Evolutionary conservation across 2,888 invertebrate species (phyloP).

Genomic region (Athalia cordata): DNA sequence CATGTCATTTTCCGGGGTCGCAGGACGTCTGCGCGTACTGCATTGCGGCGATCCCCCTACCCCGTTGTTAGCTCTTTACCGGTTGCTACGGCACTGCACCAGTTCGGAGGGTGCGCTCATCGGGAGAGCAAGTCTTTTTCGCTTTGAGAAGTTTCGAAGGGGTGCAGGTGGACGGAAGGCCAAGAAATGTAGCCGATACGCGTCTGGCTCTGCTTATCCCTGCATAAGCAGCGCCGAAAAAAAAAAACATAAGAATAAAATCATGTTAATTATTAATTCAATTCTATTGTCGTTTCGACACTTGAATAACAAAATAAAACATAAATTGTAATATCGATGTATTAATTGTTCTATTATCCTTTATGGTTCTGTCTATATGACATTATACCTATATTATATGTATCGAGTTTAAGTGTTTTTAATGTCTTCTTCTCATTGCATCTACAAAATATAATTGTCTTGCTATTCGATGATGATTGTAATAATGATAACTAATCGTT

Average conservation of each 20-base stretch:
- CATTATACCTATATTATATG: neutral
- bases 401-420: neutral
- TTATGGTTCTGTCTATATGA: neutral
- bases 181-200: conserved; percentile 52
- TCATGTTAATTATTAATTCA: neutral
- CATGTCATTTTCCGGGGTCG: conserved; percentile 50
- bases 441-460: no score
- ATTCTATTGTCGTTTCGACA: neutral
- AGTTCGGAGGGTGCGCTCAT: conserved; percentile 46
- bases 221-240: conserved; percentile 8
- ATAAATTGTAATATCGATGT: conserved; percentile 12
- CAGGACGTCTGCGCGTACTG: conserved; percentile 68
- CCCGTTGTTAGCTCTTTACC: conserved; percentile 35
- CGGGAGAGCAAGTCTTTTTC: conserved; percentile 36
- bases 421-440: no score
- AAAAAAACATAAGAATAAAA: neutral
- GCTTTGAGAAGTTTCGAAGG: neutral
- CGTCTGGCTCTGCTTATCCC: conserved; percentile 43
- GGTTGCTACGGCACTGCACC: conserved; percentile 60
- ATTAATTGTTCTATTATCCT: conserved; percentile 6
- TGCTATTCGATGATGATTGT: no score
- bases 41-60: conserved; percentile 64
- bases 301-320: neutral
- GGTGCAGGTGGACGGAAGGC: neutral
- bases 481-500: no score